A percentile compares a stretch with the other conserved stretches of the same genome.
Conservation (phyloP, 2,888 invertebrate species). For the Norana najaformis region DNA sequence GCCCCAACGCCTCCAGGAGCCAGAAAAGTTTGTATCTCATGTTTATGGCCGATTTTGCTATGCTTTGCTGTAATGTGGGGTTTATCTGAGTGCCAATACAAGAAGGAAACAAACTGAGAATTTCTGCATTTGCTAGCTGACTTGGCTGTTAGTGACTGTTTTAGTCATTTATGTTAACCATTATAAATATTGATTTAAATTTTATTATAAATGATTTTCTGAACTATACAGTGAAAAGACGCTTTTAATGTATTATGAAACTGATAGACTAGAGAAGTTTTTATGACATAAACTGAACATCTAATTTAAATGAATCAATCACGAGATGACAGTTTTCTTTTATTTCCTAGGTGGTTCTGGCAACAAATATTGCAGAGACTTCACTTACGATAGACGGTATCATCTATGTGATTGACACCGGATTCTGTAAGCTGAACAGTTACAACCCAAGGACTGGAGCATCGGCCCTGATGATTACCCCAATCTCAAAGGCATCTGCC, state of each 20-base stretch:
- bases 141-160: not conserved
- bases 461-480: constrained; percentile 97
- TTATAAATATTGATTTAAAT: not conserved
- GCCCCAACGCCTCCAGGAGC: constrained; percentile 95
- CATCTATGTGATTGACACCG: constrained; percentile 98
- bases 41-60: not conserved
- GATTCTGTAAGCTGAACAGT: constrained; percentile 97
- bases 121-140: not conserved
- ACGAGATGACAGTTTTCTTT: not conserved
- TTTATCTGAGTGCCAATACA: not conserved
- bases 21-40: constrained; percentile 71
- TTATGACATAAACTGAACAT: not conserved
- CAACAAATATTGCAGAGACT: constrained; percentile 98
- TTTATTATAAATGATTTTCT: too few species aligned
- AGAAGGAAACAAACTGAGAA: not conserved
- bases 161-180: too few species aligned
- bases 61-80: not conserved
- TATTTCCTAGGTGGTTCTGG: constrained; percentile 76
- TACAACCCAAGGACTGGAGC: constrained; percentile 96
- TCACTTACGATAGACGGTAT: constrained; percentile 98
- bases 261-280: not conserved
- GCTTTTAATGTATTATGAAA: not conserved
- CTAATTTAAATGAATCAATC: not conserved
- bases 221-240: too few species aligned
- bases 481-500: constrained; percentile 92